Conservation (phyloP, 2,888 invertebrate genomes). For the Sympetrum striolatum region DNA sequence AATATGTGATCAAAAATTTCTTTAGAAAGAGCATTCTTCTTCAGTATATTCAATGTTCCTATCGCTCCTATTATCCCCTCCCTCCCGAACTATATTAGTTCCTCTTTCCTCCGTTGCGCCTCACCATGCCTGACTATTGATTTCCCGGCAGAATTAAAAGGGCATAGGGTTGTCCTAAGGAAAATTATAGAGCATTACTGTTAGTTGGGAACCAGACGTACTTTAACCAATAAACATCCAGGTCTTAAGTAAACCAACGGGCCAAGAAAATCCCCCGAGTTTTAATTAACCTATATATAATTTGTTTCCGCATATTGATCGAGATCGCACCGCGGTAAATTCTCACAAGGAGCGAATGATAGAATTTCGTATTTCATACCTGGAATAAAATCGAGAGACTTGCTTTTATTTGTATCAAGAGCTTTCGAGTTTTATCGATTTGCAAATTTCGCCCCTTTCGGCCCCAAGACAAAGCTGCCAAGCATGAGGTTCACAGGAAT, state of each 20-base stretch:
- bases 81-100: background rate
- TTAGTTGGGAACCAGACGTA: background rate
- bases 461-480: background rate
- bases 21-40: background rate
- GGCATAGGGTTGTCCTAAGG: background rate
- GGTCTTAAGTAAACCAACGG: background rate
- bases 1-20: background rate
- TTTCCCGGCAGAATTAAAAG: constrained; percentile 35
- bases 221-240: background rate
- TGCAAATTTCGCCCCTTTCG: background rate
- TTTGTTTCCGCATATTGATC: background rate
- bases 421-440: background rate
- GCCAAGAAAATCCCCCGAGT: background rate
- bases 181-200: background rate
- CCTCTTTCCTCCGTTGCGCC: background rate
- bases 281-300: background rate
- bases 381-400: background rate
- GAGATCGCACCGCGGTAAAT: background rate
- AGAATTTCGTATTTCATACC: background rate
- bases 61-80: too few species aligned
- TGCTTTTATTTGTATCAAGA: background rate
- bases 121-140: constrained; percentile 7
- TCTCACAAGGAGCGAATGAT: background rate
- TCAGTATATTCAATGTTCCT: too few species aligned
- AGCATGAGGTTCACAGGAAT: background rate